Percentiles rank a stretch among this genome's conserved stretches.
Conservation (phyloP, 2,797 vertebrate genomes). For the Diglossa cyanea region DNA sequence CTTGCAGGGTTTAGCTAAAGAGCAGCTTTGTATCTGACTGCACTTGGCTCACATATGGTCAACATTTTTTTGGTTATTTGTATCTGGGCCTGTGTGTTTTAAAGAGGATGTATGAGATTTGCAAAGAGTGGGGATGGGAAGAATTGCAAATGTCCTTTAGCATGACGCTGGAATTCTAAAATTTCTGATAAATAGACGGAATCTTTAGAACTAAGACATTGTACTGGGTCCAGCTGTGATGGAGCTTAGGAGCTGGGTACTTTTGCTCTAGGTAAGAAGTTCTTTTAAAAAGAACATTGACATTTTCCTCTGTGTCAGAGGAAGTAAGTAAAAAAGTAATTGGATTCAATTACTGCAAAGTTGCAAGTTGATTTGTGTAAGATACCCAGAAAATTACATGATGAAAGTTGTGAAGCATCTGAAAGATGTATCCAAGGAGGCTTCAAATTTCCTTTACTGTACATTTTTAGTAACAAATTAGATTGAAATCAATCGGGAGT, state of each 20-base stretch:
- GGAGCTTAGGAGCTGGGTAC: not conserved
- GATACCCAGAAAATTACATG: not conserved
- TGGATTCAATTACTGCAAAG: not conserved
- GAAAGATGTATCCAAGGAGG: not conserved
- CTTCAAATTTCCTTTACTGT: conserved; percentile 27
- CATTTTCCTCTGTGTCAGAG: not conserved
- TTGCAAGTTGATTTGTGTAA: conserved; percentile 14
- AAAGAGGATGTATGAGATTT: not conserved
- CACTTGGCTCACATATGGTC: not conserved
- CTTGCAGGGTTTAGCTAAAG: not conserved
- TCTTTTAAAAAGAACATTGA: not conserved
- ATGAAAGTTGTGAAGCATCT: not conserved
- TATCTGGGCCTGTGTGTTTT: not conserved
- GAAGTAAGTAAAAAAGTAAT: not conserved
- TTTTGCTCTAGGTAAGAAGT: not conserved
- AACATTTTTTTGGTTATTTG: not conserved
- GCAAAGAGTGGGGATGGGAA: not conserved
- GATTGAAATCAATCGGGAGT: conserved; percentile 33
- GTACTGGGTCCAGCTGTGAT: not conserved
- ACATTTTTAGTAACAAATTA: conserved; percentile 45
- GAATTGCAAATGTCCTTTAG: not conserved
- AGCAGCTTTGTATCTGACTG: not conserved
- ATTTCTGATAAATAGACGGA: not conserved
- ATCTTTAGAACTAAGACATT: not conserved
- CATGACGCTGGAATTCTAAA: not conserved